phyloP scores from a whole-genome alignment of 2,888 invertebrate species.

The Tyria jacobaeae region DNA sequence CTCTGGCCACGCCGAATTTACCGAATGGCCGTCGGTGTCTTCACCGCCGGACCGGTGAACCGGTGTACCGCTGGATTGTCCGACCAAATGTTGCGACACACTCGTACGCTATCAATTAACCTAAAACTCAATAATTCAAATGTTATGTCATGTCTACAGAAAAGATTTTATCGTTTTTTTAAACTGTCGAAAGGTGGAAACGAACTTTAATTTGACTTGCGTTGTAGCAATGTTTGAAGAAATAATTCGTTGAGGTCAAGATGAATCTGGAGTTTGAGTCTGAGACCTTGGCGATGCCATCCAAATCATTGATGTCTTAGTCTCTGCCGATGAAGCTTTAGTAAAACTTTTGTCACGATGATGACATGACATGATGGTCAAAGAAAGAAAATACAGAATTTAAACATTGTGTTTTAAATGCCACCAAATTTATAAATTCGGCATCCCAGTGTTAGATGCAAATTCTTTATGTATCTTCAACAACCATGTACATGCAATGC shows the following conservation, averaged over 20 bases:
- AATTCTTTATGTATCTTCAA: too few relatives aligned
- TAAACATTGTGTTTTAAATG: too few relatives aligned
- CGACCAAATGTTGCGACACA: constrained; percentile 45
- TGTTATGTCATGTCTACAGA: constrained; percentile 34
- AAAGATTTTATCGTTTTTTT: constrained; percentile 13
- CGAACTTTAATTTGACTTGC: not conserved
- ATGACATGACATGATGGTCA: too few relatives aligned
- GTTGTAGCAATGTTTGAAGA: not conserved
- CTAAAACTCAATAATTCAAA: constrained; percentile 51
- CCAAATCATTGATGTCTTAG: not conserved
- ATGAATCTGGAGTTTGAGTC: not conserved
- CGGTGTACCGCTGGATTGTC: too few relatives aligned
- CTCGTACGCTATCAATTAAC: constrained; percentile 49
- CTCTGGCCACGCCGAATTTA: constrained; percentile 65
- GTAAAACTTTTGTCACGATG: not conserved
- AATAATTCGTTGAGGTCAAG: not conserved
- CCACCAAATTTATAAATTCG: too few relatives aligned
- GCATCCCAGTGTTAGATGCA: too few relatives aligned
- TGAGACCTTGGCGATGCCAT: too few relatives aligned
- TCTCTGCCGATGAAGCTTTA: not conserved
- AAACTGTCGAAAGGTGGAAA: constrained; percentile 6
- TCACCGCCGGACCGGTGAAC: not conserved
- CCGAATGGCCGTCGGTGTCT: constrained; percentile 25
- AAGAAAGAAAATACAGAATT: too few relatives aligned
- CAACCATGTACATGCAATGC: too few relatives aligned